A percentile compares a stretch with the other conserved stretches of the same genome.
Conservation (phyloP, 92 coral and sea anemone species). For the Heliopora coerulea region DNA sequence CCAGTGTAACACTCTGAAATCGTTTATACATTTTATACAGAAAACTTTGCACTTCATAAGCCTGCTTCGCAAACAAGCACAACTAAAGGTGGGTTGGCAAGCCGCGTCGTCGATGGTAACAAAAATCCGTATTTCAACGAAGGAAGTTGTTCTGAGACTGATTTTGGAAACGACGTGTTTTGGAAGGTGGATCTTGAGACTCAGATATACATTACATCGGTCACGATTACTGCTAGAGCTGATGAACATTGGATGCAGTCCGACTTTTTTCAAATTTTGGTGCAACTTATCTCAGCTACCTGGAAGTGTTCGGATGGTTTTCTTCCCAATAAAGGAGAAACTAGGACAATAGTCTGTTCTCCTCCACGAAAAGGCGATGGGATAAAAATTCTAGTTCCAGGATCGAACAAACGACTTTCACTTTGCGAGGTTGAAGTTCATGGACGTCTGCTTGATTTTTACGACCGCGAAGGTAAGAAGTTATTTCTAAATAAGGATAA, state of each 20-base stretch:
- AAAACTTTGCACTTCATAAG: slow-evolving; percentile 5
- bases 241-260: slow-evolving; percentile 8
- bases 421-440: slow-evolving; percentile 35
- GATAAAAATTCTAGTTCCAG: neutral
- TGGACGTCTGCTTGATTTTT: slow-evolving; percentile 8
- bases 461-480: slow-evolving; percentile 19
- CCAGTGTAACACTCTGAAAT: neutral
- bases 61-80: slow-evolving; percentile 5
- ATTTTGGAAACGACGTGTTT: neutral
- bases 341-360: slow-evolving; percentile 1
- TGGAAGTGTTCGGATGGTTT: slow-evolving; percentile 1
- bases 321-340: slow-evolving; percentile 2
- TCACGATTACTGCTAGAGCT: slow-evolving; percentile 19
- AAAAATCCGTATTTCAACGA: slow-evolving; percentile 6
- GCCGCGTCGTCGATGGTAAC: slow-evolving; percentile 32
- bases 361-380: neutral
- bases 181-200: slow-evolving; percentile 10
- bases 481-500: too few species aligned
- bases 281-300: neutral
- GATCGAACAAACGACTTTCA: neutral
- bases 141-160: slow-evolving; percentile 27
- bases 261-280: neutral
- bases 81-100: neutral
- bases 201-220: slow-evolving; percentile 19
- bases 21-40: neutral